Percentiles rank a stretch among this genome's conserved stretches.
These are phyloP conservation scores for Aleiodes testaceus DNA, from an alignment of 2,888 invertebrate genomes.

Conservation along the genomic window DNA sequence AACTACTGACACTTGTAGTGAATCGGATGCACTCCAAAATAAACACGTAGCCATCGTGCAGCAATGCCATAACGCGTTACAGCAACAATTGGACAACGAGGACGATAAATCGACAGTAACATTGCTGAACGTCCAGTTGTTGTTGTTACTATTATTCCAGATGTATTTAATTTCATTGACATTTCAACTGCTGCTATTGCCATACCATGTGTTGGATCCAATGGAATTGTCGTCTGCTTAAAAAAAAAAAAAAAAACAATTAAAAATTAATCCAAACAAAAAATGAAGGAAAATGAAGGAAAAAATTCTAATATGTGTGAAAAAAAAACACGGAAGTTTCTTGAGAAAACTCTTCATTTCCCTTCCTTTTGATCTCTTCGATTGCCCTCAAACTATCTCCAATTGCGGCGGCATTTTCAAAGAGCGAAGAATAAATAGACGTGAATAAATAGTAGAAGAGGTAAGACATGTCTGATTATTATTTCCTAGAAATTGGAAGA, in stretches of 20 bases:
- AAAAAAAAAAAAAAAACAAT: conserved; percentile 30
- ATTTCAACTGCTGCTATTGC: conserved; percentile 84
- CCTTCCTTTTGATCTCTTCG: conserved; percentile 7
- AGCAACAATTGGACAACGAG: conserved; percentile 82
- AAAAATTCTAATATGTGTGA: not conserved
- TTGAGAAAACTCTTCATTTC: conserved; percentile 8
- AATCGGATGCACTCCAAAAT: conserved; percentile 80
- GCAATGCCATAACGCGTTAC: conserved; percentile 78
- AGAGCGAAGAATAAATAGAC: not conserved
- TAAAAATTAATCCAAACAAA: conserved; percentile 3
- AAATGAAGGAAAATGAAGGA: conserved; percentile 1
- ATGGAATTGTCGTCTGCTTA: conserved; percentile 75
- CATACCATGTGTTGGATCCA: conserved; percentile 81
- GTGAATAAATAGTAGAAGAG: no score
- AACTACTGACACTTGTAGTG: conserved; percentile 77
- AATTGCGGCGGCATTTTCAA: not conserved
- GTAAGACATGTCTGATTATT: no score
- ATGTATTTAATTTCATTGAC: conserved; percentile 80
- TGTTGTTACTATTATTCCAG: conserved; percentile 81
- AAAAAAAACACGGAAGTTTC: not conserved
- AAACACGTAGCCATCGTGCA: conserved; percentile 80
- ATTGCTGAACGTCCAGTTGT: conserved; percentile 79
- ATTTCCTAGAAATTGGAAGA: not conserved
- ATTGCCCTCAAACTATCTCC: not conserved
- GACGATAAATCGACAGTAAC: conserved; percentile 79